Evolutionary conservation across 2,113 vertebrate genomes (phyloP), one percentile per base, ranked within the genome.

Genomic region (Tetraodon nigroviridis): DNA sequence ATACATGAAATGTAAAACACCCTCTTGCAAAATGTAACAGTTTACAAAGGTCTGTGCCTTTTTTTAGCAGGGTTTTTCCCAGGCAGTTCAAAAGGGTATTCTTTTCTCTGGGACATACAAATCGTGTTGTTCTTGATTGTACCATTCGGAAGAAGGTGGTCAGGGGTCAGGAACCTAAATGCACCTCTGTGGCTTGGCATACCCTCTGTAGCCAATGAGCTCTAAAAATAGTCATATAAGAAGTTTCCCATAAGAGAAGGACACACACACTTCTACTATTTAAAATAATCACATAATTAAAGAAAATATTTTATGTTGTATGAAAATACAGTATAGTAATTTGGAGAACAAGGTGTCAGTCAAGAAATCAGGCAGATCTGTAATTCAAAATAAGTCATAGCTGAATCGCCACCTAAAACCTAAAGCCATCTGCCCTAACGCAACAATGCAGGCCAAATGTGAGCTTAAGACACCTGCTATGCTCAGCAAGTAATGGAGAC

Each of bases 61-160:
- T 42, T 62, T 47, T 37, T 12, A 37, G 32, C 8, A 27, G 21
- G 54, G 54, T 15, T 37, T 50, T 62, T 27, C 37, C 37, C 2
- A 32, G 37, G 49, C 51, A 40, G 53, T 58, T 60, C 63, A 22
- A 61, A 61, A 44, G 24, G 61, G 53, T 27, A 64, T 61, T 27
- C 47, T 59, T 12, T 69, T 66, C 62, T 51, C 79, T 75, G 75
- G 77, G 82, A 82, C 18, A 3, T 32, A 3, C 14, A 12, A 21
- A 52, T 15, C 21, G 51, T 87, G 87, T 87, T 89, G 86, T 87
- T 89, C 87, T 83, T 80, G 71, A 82, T 73, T 81, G 75, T 73
- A 78, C 75, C 73, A 65, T 74, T 81, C 18, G 71, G 75, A 84
- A 75, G 84, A 81, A 84, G 81, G 76, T 73, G 81, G 79, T 67